These are phyloP conservation scores for Phalacrocorax pelagicus DNA, from an alignment of 2,113 vertebrate genomes.

Conservation along the genomic window DNA sequence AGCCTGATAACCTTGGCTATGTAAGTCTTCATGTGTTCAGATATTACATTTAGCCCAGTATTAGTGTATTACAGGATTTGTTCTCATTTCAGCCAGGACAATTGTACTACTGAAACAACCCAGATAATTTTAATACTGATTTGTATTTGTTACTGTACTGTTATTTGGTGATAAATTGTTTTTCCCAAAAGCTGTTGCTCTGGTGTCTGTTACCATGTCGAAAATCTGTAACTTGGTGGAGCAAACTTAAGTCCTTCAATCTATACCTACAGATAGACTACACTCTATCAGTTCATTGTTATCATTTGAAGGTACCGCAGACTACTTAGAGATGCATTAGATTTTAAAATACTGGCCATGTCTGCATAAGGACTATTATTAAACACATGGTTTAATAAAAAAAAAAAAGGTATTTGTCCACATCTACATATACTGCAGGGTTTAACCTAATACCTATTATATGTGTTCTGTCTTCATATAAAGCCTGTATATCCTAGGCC, in stretches of 20 bases:
- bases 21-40: background rate
- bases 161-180: background rate
- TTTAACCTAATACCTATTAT: background rate
- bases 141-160: background rate
- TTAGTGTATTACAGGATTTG: background rate
- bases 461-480: background rate
- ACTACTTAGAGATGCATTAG: background rate
- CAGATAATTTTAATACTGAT: background rate
- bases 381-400: background rate
- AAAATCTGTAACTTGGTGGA: background rate
- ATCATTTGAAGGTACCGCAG: background rate
- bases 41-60: background rate
- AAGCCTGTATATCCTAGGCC: background rate
- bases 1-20: background rate
- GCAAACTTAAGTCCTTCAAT: background rate
- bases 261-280: background rate
- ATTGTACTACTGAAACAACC: background rate
- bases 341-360: background rate
- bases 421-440: background rate
- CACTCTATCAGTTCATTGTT: background rate
- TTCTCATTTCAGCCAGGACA: background rate
- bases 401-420: background rate
- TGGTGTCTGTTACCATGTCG: background rate
- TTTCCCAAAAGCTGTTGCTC: background rate
- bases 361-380: background rate